Conservation (phyloP, 1,140 invertebrate genomes). For the Cotesia typhae region DNA sequence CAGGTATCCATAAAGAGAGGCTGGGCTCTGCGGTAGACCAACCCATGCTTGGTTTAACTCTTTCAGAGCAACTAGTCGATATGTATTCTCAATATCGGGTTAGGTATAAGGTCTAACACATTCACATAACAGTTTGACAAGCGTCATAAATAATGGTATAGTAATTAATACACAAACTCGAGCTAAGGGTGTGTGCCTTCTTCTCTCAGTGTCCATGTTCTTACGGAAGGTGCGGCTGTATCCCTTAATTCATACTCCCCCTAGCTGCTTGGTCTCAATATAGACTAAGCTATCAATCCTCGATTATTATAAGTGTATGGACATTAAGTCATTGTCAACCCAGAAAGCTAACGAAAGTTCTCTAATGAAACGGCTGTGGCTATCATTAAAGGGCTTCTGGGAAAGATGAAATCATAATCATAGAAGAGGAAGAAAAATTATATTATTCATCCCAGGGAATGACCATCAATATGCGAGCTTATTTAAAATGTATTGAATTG, state of each 20-base stretch:
- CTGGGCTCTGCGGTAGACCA: constrained; percentile 18
- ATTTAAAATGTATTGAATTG: constrained; percentile 14
- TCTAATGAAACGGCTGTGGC: too few species aligned
- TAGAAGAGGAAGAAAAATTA: background rate
- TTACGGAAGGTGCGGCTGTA: constrained; percentile 29
- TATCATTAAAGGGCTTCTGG: background rate
- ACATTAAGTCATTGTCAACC: too few species aligned
- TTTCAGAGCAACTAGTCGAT: background rate
- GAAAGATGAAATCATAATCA: constrained; percentile 14
- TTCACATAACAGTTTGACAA: constrained; percentile 41
- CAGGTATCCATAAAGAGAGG: constrained; percentile 13
- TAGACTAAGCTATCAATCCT: constrained; percentile 35
- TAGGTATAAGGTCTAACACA: constrained; percentile 47
- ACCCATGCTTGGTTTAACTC: background rate
- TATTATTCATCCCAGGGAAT: background rate
- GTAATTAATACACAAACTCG: constrained; percentile 44
- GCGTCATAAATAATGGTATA: constrained; percentile 51
- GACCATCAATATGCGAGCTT: background rate
- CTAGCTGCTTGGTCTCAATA: constrained; percentile 43
- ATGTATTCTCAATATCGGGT: background rate
- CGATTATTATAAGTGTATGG: too few species aligned
- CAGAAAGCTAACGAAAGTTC: too few species aligned
- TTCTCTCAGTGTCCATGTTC: background rate
- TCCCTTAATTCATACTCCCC: constrained; percentile 39
- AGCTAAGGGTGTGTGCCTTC: constrained; percentile 19